Evolutionary conservation across 2,797 vertebrate species (phyloP).

Genomic region (Triplophysa bombifrons): DNA sequence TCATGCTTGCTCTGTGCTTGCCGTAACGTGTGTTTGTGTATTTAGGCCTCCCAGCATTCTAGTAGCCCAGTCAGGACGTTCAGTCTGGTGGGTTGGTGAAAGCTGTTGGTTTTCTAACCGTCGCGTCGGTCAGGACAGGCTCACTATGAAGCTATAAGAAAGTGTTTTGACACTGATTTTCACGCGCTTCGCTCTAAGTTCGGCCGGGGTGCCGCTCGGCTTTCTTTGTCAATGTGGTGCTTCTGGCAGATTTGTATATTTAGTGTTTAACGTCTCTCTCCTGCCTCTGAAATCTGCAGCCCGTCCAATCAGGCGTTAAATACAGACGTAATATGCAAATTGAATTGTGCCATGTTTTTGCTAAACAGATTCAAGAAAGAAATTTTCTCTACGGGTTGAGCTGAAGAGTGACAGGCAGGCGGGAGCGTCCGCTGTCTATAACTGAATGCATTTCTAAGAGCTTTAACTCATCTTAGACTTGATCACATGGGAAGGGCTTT

Average conservation of each 20-base stretch:
- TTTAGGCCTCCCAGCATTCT: constrained; percentile 76
- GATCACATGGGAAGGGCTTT: constrained; percentile 64
- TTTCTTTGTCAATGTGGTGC: constrained; percentile 80
- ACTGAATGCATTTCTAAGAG: constrained; percentile 35
- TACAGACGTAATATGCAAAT: constrained; percentile 77
- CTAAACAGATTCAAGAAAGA: constrained; percentile 48
- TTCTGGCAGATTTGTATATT: constrained; percentile 68
- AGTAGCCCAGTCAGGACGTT: constrained; percentile 68
- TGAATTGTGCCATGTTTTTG: constrained; percentile 44
- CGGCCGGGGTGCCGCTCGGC: constrained; percentile 64
- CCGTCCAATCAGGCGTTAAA: constrained; percentile 72
- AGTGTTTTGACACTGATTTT: not conserved
- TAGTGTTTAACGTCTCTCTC: constrained; percentile 50
- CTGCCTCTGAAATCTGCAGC: constrained; percentile 65
- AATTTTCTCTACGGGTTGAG: constrained; percentile 56
- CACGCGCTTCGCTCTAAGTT: constrained; percentile 16
- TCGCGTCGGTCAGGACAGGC: too few species aligned
- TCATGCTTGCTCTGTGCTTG: constrained; percentile 77
- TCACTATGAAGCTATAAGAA: not conserved
- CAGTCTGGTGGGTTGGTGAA: constrained; percentile 45
- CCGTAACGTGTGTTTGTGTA: constrained; percentile 71
- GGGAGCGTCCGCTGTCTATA: constrained; percentile 44
- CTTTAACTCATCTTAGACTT: constrained; percentile 57
- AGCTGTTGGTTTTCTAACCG: not conserved
- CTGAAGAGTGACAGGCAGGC: constrained; percentile 55